Evolutionary conservation across 2,797 vertebrate genomes (phyloP).

Genomic region (Forpus xanthops): DNA sequence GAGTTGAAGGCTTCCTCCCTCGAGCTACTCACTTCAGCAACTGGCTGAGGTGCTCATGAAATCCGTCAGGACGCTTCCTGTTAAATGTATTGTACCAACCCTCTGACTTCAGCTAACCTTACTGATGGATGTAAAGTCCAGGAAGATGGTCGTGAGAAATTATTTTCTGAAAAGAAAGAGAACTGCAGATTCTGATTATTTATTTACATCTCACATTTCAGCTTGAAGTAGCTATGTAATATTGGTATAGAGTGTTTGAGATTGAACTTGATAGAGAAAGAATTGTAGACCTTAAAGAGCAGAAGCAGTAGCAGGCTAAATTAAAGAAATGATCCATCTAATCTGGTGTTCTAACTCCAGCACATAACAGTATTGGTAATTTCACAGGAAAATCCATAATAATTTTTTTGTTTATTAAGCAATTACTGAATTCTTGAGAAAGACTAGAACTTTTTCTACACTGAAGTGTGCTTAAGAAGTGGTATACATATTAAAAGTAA

Average conservation of each 20-base stretch:
- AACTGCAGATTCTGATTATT: background rate
- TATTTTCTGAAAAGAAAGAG: background rate
- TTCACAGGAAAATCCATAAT: background rate
- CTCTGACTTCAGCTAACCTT: background rate
- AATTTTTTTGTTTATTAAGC: background rate
- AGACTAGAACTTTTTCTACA: background rate
- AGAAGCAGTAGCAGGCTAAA: background rate
- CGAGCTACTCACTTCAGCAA: no score
- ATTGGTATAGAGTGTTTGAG: background rate
- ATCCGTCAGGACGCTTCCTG: background rate
- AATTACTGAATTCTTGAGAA: background rate
- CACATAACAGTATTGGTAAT: background rate
- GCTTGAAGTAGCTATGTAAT: background rate
- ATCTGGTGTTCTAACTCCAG: background rate
- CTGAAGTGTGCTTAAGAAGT: background rate
- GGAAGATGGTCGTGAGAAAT: background rate
- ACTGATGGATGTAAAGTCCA: background rate
- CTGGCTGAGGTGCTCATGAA: background rate
- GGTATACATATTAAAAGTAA: background rate
- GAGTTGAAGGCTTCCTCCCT: no score
- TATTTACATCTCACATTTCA: background rate
- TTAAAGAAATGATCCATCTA: background rate
- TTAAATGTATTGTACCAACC: background rate
- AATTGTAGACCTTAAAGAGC: background rate
- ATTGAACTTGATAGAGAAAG: background rate